Conservation (phyloP, 1,140 invertebrate species). For the Hylyphantes graminicola region DNA sequence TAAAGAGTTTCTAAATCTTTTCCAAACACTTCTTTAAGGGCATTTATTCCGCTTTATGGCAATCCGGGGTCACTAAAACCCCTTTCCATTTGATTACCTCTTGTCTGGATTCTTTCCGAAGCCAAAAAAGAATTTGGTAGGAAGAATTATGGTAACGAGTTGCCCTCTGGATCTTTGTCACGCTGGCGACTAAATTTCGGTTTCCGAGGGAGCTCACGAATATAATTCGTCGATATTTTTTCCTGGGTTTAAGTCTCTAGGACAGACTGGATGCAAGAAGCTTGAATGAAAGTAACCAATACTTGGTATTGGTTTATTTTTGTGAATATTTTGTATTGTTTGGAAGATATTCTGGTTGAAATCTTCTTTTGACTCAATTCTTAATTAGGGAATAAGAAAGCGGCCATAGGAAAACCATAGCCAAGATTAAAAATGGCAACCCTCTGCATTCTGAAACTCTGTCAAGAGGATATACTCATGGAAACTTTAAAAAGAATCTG, state of each 20-base stretch:
- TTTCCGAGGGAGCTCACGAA: constrained; percentile 1
- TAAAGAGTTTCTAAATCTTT: constrained; percentile 45
- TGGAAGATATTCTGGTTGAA: no score
- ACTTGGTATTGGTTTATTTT: no score
- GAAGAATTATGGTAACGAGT: constrained; percentile 52
- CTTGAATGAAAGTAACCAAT: no score
- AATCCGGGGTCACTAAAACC: constrained; percentile 49
- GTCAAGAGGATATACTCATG: no score
- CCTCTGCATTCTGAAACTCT: no score
- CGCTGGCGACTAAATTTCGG: constrained; percentile 37
- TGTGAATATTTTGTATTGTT: no score
- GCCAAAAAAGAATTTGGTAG: constrained; percentile 7
- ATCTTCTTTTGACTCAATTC: no score
- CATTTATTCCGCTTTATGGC: constrained; percentile 47
- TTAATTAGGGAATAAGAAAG: no score
- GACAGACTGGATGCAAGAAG: no score
- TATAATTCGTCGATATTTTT: constrained; percentile 12
- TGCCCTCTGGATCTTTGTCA: constrained; percentile 31
- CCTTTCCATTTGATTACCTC: constrained; percentile 49
- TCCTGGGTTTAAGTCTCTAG: background rate
- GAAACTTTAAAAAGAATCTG: no score
- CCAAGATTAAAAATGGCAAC: no score
- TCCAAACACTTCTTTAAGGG: constrained; percentile 42
- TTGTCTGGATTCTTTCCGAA: constrained; percentile 40
- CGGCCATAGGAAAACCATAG: no score